Evolutionary conservation across 2,113 vertebrate genomes (phyloP).

Genomic region (Seriola dumerili): DNA sequence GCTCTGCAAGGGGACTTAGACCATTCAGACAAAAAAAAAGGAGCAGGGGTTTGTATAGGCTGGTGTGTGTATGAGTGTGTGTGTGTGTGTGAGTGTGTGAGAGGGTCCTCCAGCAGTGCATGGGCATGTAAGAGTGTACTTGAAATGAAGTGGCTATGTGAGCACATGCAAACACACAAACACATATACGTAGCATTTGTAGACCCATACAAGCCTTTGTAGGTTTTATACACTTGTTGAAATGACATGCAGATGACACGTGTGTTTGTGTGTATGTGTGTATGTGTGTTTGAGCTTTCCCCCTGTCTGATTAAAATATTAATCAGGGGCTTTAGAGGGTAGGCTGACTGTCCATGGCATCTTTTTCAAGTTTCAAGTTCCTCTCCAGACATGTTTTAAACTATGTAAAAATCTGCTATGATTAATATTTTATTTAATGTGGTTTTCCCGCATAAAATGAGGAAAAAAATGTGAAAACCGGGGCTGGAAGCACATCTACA

Average conservation of each 20-base stretch:
- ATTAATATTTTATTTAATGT: too few relatives aligned
- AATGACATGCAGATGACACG: not conserved
- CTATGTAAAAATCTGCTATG: too few relatives aligned
- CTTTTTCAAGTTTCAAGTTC: too few relatives aligned
- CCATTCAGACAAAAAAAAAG: conserved; percentile 36
- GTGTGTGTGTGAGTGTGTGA: conserved; percentile 12
- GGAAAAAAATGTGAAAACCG: too few relatives aligned
- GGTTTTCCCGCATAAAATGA: too few relatives aligned
- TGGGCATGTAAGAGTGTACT: conserved; percentile 17
- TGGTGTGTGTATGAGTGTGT: not conserved
- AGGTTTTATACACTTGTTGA: conserved; percentile 1
- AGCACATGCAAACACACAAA: not conserved
- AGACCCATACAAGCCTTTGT: not conserved
- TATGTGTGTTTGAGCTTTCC: not conserved
- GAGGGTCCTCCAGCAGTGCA: conserved; percentile 27
- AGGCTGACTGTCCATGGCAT: too few relatives aligned
- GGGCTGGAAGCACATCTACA: too few relatives aligned
- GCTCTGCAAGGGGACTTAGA: conserved; percentile 53
- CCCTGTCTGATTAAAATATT: conserved; percentile 43
- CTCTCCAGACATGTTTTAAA: too few relatives aligned
- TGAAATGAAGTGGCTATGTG: conserved; percentile 11
- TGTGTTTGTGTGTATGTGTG: not conserved
- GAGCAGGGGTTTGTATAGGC: conserved; percentile 10
- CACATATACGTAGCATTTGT: not conserved
- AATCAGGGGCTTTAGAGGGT: conserved; percentile 24